Evolutionary conservation across 2,888 invertebrate species (phyloP), one percentile per base, ranked within the genome.

Genomic region (Drosophila bunnanda): DNA sequence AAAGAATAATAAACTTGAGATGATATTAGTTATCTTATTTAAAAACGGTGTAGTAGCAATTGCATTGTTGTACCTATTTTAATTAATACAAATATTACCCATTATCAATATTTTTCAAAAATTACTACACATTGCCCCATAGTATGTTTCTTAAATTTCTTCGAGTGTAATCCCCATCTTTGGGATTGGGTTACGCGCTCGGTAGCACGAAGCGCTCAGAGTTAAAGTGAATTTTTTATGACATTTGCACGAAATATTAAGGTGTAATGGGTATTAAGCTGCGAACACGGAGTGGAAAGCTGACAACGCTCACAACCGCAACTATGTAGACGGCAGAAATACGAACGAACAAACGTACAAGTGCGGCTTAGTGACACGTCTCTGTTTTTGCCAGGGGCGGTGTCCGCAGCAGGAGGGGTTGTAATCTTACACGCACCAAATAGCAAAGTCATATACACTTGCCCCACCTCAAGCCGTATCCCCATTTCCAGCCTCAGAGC

Each of bases 241-340:
- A 81, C 89, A 74, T 75, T 88, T 81, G 84, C 88, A 81, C 79
- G 87, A 81, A 77, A 83, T 88, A 83, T 83, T 81, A 77, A 84
- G 89, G 84, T 78, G 77, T 79, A 79, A 81, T 83, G 84, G 76
- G 79, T 65, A 77, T 79, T 77, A 79, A 84, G 80, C 70, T 64
- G 67, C 80, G 70, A 57, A 71, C 82, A 60, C 82, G 74, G 65
- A 61, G 58, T 75, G 64, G 69, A 82, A 82, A 85, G 80, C 82
- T 82, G 60, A 82, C 82, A 84, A 65, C 79, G 75, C 69, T 72
- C 60, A 54, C 55, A 64, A 77, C 79, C 82, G 68, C 82, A 76
- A 53, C 55, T 48, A 25, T 25, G 25, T 25, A 43, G 58, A 41
- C 34, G 50, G 43, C 36, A 46, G 44, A 39, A 39, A 17, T 43